Base-by-base conservation (phyloP, 1,140 invertebrate genomes). In the Colletes latitarsis region DNA sequence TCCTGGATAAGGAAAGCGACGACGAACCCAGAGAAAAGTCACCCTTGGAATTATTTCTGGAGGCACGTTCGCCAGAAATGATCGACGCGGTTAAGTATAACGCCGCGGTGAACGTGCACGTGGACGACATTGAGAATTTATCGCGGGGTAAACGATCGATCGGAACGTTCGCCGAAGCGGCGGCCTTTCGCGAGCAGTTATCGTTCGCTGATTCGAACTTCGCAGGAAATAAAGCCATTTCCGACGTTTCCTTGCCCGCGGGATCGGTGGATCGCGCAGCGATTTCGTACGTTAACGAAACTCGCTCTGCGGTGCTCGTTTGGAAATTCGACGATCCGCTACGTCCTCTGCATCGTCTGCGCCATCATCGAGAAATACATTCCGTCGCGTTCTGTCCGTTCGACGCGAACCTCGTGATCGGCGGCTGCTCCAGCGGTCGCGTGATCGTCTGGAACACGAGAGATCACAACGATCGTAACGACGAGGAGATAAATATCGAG, bases 311-410 rank as follows among this genome's bases (percentile, higher is more conserved):
- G 43, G 84, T 96, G 6, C 91, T 96, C 46, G 92, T 97, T 19
- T 97, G 96, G 96, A 95, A 95, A 81, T 94, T 96, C 73, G 89
- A 93, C 4, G 96, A 96, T 84, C 94, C 95, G 72, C 91, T 97
- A 5, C 91, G 94, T 77, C 96, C 96, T 55, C 95, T 95, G 92
- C 88, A 96, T 57, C 94, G 95, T 79, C 92, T 97, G 46, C 94
- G 95, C 87, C 94, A 95, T 8, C 94, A 94, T 0, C 93, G 95
- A 49, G 95, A 95, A 90, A 94, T 96, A 3, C 94, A 94, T 19
- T 89, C 89, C 0, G 82, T 97, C 1, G 94, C 95, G 2, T 97
- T 96, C 89, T 96, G 96, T 85, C 96, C 96, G 0, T 94, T 93
- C 60, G 93, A 96, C 77, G 93, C 94, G 19, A 95, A 96, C 88